A percentile compares a stretch with the other conserved stretches of the same genome.
Conservation (phyloP, 1,140 invertebrate genomes). For the Bicyclus anynana region DNA sequence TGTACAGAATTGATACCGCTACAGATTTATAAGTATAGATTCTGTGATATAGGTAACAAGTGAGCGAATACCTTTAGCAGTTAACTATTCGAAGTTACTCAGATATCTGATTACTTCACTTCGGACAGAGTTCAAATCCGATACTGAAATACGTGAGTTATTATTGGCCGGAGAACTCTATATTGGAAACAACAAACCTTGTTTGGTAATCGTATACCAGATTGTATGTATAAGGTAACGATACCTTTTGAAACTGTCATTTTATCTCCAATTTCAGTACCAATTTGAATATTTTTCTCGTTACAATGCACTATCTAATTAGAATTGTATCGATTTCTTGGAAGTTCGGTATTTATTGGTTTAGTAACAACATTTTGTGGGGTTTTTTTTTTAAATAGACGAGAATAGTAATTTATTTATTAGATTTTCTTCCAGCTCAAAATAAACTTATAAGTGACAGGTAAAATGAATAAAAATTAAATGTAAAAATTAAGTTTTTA, state of each 20-base stretch:
- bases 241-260: conserved; percentile 2
- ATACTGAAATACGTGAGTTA: conserved; percentile 32
- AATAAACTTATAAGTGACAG: too few species aligned
- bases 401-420: too few species aligned
- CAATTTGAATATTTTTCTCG: conserved; percentile 3
- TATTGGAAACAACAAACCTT: conserved; percentile 17
- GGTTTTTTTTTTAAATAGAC: too few species aligned
- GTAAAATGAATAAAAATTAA: too few species aligned
- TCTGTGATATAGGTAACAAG: background rate
- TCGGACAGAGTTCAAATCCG: conserved; percentile 22
- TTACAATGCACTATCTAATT: background rate
- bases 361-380: background rate
- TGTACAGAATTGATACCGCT: too few species aligned
- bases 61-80: background rate
- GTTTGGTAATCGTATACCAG: conserved; percentile 4
- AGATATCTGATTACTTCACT: conserved; percentile 6
- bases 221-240: conserved; percentile 1
- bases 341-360: background rate
- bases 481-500: too few species aligned
- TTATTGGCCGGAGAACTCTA: conserved; percentile 24
- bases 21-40: too few species aligned
- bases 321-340: background rate
- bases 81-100: background rate
- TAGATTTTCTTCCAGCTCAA: too few species aligned
- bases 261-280: conserved; percentile 5